A percentile compares a stretch with the other conserved stretches of the same genome.
Conservation (phyloP, 2,888 invertebrate species). For the Tenthredo mesomela region DNA sequence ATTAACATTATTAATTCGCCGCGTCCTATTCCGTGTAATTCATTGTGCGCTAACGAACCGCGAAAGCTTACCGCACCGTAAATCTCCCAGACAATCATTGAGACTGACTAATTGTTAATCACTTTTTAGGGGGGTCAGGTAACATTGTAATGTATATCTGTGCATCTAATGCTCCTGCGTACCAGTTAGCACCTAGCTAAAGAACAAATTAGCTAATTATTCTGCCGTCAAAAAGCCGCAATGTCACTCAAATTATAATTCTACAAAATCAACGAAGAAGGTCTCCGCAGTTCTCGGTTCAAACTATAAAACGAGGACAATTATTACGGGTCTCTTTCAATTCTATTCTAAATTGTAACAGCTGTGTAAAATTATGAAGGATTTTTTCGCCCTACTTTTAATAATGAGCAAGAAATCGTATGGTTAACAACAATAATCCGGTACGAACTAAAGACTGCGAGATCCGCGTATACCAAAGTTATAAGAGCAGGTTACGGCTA, state of each 20-base stretch:
- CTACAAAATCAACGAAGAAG: neutral
- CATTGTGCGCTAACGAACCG: slow-evolving; percentile 45
- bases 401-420: neutral
- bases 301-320: neutral
- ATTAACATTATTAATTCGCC: slow-evolving; percentile 44
- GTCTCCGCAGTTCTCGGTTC: neutral
- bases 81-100: neutral
- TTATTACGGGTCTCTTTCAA: neutral
- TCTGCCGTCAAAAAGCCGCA: neutral
- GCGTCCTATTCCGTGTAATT: slow-evolving; percentile 31
- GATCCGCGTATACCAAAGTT: slow-evolving; percentile 25
- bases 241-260: neutral
- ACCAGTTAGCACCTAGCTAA: neutral
- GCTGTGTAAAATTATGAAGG: neutral
- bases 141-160: neutral
- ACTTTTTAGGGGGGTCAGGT: slow-evolving; percentile 34
- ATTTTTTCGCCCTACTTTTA: neutral
- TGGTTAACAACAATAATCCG: neutral
- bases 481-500: slow-evolving; percentile 22
- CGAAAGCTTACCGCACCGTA: slow-evolving; percentile 16
- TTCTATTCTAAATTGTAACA: neutral
- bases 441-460: neutral
- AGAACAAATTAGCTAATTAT: neutral
- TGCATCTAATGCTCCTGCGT: neutral
- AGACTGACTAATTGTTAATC: slow-evolving; percentile 30